phyloP scores from a whole-genome alignment of 2,797 vertebrate genomes.

The Spinibarbus caldwelli region DNA sequence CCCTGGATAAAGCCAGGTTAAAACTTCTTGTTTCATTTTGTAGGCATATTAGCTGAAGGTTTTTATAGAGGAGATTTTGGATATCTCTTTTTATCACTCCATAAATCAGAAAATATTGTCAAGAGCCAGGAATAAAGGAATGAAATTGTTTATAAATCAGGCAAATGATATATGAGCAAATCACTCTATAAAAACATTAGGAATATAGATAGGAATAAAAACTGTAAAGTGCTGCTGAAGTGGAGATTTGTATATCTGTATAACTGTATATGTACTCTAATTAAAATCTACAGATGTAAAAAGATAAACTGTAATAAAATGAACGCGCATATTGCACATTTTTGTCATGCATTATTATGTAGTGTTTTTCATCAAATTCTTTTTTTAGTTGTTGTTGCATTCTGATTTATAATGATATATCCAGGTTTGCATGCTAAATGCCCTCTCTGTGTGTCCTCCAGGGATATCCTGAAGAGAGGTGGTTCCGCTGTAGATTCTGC shows the following conservation, averaged over 20 bases:
- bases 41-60: not conserved
- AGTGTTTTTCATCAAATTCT: not conserved
- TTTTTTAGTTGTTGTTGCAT: not conserved
- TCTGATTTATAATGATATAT: not conserved
- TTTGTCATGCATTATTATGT: not conserved
- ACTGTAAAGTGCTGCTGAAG: not conserved
- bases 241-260: not conserved
- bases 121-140: not conserved
- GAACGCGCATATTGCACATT: not conserved
- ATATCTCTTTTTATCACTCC: not conserved
- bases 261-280: no score
- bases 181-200: no score
- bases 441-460: slow-evolving; percentile 64
- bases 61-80: not conserved
- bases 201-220: not conserved
- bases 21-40: not conserved
- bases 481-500: slow-evolving; percentile 90
- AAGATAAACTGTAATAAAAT: not conserved
- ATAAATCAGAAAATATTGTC: not conserved
- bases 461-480: slow-evolving; percentile 82
- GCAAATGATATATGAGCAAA: not conserved
- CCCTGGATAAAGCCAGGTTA: not conserved
- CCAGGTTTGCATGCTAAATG: not conserved
- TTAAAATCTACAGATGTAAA: not conserved
- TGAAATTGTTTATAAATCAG: not conserved